Evolutionary conservation across 2,888 invertebrate species (phyloP), one percentile per base, ranked within the genome.

Genomic region (Nebria salina): DNA sequence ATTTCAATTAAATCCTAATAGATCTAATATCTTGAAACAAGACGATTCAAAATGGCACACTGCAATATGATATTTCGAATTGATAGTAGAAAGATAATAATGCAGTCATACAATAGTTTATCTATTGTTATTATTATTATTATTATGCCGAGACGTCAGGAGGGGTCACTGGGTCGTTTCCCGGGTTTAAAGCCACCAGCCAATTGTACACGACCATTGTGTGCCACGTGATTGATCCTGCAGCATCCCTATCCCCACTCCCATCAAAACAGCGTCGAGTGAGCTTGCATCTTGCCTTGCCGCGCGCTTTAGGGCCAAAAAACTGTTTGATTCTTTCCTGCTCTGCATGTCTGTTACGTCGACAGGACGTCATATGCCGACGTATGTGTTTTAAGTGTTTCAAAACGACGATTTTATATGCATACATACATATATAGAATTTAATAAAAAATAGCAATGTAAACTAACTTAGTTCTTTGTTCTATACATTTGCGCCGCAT

Each of bases 131-230:
- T 2, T 13, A 54, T 54, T 54, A 7, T 54, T 54, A 54, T 54
- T 70, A 70, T 82, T 82, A 84, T 85, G 84, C 85, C 87, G 86
- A 85, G 88, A 88, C 88, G 89, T 89, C 88, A 87, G 84, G 83
- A 82, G 86, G 87, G 89, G 88, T 89, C 87, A 89, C 87, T 89
- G 87, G 89, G 89, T 89, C 89, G 88, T 87, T 88, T 88, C 89
- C 89, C 88, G 89, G 89, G 87, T 85, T 82, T 85, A 86, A 87
- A 87, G 8, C 86, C 84, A 84, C 83, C 82, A 83, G 83, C 83
- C 83, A 82, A 84, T 82, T 88, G 83, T 85, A 82, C 83, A 83
- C 83, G 85, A 84, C 85, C 84, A 86, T 83, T 83, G 83, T 82
- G 83, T 83, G 82, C 84, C 88, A 88, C 87, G 87, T 88, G 88